Base-by-base conservation (phyloP, 2,888 invertebrate genomes). In the Chirona hameri region DNA sequence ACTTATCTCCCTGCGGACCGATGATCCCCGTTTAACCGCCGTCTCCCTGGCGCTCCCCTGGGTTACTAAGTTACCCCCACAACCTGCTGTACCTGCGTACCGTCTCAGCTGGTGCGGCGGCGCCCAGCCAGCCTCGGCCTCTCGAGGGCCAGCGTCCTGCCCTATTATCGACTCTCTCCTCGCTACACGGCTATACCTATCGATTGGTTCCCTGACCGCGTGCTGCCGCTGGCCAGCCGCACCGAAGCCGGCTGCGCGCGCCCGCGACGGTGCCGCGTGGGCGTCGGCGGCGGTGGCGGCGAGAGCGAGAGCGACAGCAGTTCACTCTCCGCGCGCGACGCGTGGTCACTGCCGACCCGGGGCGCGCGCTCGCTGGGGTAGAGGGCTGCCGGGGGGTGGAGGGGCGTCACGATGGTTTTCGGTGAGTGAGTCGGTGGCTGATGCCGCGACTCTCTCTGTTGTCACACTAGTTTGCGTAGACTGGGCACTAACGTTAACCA, bases 321-420 rank as follows among this genome's bases (percentile, higher is more conserved):
- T 18, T 52, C 52, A 52, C 7, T 52, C 52, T 4, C 1, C 52
- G 52, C 52, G 52, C 52, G 52, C 52, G 52, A 18, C 52, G 52
- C 52, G 52, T 52, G 52, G 15, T 52, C 15, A 12, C 18, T 12
- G 52, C 52, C 5, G 52, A 52, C 52, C 15, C 12, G 52, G 65
- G n/a, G 65, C 65, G 65, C 65, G 65, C n/a, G 65, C 65, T 27
- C n/a, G 12, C 10, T 7, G n/a, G 12, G n/a, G 27, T 65, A 65
- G 27, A 65, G 65, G 27, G 65, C n/a, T 12, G 1, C n/a, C 24
- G 65, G 27, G 65, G 65, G 65, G 65, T 10, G n/a, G 65, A 5
- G 27, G n/a, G 65, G 65, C 65, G n/a, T 14, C 76, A 46, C 27
- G 46, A 76, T 76, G 76, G 76, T 76, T 46, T 76, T 76, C 76